Evolutionary conservation across 1,140 invertebrate species (phyloP), one percentile per base, ranked within the genome.

Genomic region (Penaeus vannamei): DNA sequence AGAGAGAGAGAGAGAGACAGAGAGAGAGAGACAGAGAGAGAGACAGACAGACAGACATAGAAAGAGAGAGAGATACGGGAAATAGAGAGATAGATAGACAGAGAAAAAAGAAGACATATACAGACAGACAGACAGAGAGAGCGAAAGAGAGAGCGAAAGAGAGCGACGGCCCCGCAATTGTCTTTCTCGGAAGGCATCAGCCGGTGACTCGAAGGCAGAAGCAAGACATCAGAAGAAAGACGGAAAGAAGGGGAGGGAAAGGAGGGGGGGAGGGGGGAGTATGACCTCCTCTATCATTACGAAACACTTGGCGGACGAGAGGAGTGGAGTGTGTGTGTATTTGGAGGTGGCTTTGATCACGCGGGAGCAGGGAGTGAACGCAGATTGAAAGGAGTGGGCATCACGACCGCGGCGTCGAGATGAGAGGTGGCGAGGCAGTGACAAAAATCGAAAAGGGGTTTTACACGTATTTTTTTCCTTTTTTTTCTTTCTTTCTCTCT

Each of bases 71-170:
- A 23, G 64, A 69, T 3, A 69, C n/a, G 64, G 14, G 29, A 69
- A 12, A 26, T 0, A 4, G 66, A 69, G 4, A 32, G 29, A 32
- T 0, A 32, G 66, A 32, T 12, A n/a, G 14, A 72, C 10, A 72
- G 66, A 72, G 14, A 32, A 17, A 32, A 1, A 32, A 22, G 23
- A 1, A 32, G 66, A 72, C 0, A 29, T 2, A 72, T 10, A 72
- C 10, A 7, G 66, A 72, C 12, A 19, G n/a, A 32, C 10, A 72
- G 32, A 72, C 17, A 72, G 66, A 72, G 8, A 72, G 36, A 80
- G 69, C 79, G 69, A 85, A 66, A 81, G 46, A 61, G 85, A 86
- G 53, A 87, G 91, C 76, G 79, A 84, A 84, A 87, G 79, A 76
- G 53, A 8, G 53, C 53, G 53, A 53, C 1, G 66, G 66, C n/a